Conservation (phyloP, 2,797 vertebrate species). For the Artibeus lituratus region DNA sequence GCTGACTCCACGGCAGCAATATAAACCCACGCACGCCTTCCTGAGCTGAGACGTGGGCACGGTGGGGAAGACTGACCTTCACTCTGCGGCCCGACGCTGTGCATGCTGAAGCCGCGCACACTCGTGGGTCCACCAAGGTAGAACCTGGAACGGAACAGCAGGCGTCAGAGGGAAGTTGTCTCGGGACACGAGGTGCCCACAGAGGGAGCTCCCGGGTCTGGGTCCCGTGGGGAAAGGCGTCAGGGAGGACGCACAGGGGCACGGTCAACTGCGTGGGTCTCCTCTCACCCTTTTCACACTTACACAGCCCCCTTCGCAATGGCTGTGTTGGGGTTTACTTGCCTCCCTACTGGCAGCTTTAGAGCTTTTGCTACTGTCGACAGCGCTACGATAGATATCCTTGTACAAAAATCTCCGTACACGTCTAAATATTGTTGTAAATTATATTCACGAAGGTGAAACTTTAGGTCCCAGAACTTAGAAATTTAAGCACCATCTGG, state of each 20-base stretch:
- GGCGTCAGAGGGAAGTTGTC: rapidly evolving
- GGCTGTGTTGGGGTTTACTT: rapidly evolving
- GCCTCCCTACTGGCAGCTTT: background rate
- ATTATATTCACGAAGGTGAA: background rate
- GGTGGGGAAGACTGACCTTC: slow-evolving; percentile 86
- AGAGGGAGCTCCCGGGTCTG: rapidly evolving
- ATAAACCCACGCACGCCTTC: rapidly evolving
- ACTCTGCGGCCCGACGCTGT: slow-evolving; percentile 97
- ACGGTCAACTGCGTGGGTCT: rapidly evolving
- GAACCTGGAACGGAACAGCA: slow-evolving; percentile 84
- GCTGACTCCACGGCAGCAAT: rapidly evolving
- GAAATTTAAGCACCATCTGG: no score
- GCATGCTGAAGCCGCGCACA: slow-evolving; percentile 97
- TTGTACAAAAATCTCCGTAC: background rate
- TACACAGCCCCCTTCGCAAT: rapidly evolving
- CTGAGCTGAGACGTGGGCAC: rapidly evolving
- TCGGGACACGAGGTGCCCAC: rapidly evolving
- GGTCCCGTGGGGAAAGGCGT: rapidly evolving
- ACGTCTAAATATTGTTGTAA: no score
- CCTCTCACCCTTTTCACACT: background rate
- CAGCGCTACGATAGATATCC: background rate
- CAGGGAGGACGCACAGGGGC: rapidly evolving
- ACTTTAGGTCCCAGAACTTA: background rate
- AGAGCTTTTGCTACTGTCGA: background rate
- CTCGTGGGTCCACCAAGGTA: slow-evolving; percentile 97